These are phyloP conservation scores for Pseudolycoriella hygida DNA, from an alignment of 2,888 invertebrate species.

Conservation along the genomic window DNA sequence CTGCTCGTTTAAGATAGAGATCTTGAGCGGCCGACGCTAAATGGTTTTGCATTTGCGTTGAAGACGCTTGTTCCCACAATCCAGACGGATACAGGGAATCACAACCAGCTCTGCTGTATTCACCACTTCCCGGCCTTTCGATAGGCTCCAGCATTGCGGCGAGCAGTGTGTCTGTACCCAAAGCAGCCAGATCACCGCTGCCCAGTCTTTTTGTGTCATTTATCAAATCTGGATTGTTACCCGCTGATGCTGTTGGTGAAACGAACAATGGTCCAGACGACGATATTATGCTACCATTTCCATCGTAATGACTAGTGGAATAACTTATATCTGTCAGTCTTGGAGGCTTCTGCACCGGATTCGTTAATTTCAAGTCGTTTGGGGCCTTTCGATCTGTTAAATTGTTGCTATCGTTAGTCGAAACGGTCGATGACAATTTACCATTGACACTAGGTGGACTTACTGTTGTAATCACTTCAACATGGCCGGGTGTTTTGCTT, in stretches of 20 bases:
- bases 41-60: slow-evolving; percentile 19
- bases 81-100: slow-evolving; percentile 66
- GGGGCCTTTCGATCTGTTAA: slow-evolving; percentile 24
- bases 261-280: slow-evolving; percentile 48
- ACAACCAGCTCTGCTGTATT: slow-evolving; percentile 54
- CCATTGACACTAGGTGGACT: slow-evolving; percentile 34
- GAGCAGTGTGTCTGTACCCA: slow-evolving; percentile 19
- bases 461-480: slow-evolving; percentile 52
- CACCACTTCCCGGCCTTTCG: slow-evolving; percentile 49
- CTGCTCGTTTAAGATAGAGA: slow-evolving; percentile 37
- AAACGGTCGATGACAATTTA: slow-evolving; percentile 27
- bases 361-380: slow-evolving; percentile 30
- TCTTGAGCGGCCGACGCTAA: slow-evolving; percentile 16
- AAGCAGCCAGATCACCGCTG: slow-evolving; percentile 30
- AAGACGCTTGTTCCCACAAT: slow-evolving; percentile 46
- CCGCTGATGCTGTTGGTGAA: slow-evolving; percentile 53
- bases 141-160: slow-evolving; percentile 31
- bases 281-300: slow-evolving; percentile 44
- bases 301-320: slow-evolving; percentile 49
- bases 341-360: slow-evolving; percentile 56
- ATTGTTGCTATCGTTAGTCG: slow-evolving; percentile 25
- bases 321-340: slow-evolving; percentile 49
- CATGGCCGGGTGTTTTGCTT: slow-evolving; percentile 56
- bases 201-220: slow-evolving; percentile 60
- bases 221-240: slow-evolving; percentile 72